Conservation (phyloP, 2,113 vertebrate species). For the Ailuropoda melanoleuca region DNA sequence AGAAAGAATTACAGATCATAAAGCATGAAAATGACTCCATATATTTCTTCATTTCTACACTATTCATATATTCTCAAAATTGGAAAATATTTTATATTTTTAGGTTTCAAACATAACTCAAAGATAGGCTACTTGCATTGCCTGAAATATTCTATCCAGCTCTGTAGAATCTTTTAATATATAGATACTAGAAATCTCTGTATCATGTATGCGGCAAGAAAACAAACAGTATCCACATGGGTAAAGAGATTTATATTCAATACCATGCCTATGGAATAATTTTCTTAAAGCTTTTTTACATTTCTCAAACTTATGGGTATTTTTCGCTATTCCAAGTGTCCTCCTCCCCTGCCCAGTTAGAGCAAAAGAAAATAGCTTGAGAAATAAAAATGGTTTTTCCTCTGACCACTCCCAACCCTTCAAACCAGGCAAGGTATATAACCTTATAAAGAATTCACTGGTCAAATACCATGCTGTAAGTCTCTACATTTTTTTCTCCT, state of each 20-base stretch:
- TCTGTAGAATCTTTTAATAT: neutral
- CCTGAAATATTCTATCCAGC: neutral
- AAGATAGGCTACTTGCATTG: neutral
- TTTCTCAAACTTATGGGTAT: neutral
- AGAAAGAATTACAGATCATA: neutral
- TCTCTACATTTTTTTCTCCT: neutral
- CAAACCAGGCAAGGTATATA: neutral
- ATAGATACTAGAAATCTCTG: neutral
- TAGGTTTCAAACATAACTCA: neutral
- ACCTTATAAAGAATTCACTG: neutral
- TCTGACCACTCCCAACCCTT: neutral
- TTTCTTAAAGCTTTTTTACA: neutral
- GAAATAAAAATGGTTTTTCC: neutral
- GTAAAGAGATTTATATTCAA: constrained; percentile 12
- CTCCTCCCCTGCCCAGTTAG: too few species aligned
- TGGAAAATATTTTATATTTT: neutral
- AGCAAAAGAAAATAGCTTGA: neutral
- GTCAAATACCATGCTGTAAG: neutral
- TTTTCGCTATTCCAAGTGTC: neutral
- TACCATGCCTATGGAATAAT: neutral
- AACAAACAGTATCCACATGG: neutral
- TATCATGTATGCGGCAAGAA: neutral
- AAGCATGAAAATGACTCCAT: neutral
- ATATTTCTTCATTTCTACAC: neutral
- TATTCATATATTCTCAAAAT: neutral